phyloP scores from a whole-genome alignment of 2,797 vertebrate species.

The Pristis pectinata region DNA sequence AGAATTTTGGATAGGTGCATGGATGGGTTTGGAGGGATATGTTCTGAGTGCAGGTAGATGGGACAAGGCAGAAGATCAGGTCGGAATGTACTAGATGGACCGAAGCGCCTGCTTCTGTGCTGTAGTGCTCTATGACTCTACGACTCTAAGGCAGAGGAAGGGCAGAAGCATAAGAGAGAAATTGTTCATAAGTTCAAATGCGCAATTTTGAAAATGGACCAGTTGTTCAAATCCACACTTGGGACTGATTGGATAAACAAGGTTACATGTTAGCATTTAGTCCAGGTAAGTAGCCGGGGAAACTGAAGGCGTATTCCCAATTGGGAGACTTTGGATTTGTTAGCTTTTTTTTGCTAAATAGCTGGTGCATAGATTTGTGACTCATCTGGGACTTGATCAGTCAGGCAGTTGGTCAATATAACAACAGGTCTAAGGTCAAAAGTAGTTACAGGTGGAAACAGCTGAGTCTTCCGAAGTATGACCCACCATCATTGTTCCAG shows the following conservation, averaged over 20 bases:
- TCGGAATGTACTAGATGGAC: too few relatives aligned
- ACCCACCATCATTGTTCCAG: not conserved
- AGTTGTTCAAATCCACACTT: not conserved
- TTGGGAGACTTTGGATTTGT: not conserved
- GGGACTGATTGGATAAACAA: not conserved
- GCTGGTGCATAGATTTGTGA: not conserved
- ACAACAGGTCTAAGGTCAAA: not conserved
- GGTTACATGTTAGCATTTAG: not conserved
- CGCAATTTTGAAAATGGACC: not conserved
- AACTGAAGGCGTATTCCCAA: not conserved
- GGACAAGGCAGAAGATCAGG: too few relatives aligned
- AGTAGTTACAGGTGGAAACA: not conserved
- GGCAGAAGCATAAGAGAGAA: not conserved
- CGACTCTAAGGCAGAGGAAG: not conserved
- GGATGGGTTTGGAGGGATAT: too few relatives aligned
- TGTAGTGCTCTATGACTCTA: too few relatives aligned
- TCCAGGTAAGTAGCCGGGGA: not conserved
- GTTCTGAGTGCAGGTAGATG: too few relatives aligned
- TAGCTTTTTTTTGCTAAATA: not conserved
- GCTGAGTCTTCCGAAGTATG: not conserved
- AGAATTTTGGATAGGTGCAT: too few relatives aligned
- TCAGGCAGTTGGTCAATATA: not conserved
- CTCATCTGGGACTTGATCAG: not conserved
- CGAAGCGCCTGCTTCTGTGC: too few relatives aligned
- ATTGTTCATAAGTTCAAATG: not conserved